Evolutionary conservation across 2,888 invertebrate genomes (phyloP), one percentile per base, ranked within the genome.

Genomic region (Mayetiola destructor): DNA sequence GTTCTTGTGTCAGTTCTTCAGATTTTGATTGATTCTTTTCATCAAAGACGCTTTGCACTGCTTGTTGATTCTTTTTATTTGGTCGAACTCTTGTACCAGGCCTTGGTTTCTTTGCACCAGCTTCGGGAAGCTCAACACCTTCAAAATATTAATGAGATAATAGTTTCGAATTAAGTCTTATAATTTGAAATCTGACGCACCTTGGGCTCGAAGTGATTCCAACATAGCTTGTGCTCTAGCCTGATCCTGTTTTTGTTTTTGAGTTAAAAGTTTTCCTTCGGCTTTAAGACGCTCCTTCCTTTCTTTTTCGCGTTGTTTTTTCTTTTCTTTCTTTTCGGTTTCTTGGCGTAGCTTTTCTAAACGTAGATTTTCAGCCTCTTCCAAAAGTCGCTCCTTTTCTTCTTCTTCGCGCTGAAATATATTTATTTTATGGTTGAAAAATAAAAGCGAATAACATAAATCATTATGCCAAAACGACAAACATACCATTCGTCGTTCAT

Each of bases 261-360:
- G 84, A 2, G 94, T 94, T 59, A 96, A 73, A 32, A 93, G 76
- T 73, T 93, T 96, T 2, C 97, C 97, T 74, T 96, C 96, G n/a
- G 89, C 90, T 71, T 96, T 96, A 63, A 93, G 76, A 66, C 91
- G 79, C 66, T 92, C 92, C 71, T 90, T 92, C 55, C 88, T 80
- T 67, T 94, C 94, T 67, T 91, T 92, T 73, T 94, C 91, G 67
- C 90, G 90, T 66, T 86, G 85, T 68, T 92, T 96, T 69, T 86
- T 91, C 67, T 80, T 82, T 62, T 89, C 90, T 67, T 88, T 93
- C 61, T 80, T 77, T 69, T 96, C 95, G 65, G 89, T 85, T 68
- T 95, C 95, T 61, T 88, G 72, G 59, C 85, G 74, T 48, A 84
- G 71, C 62, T 82, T 83, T 74, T 92, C 89, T 60, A 85, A 72